A percentile compares a stretch with the other conserved stretches of the same genome.
Conservation (phyloP, 2,888 invertebrate genomes). For the Amphipyra berbera region DNA sequence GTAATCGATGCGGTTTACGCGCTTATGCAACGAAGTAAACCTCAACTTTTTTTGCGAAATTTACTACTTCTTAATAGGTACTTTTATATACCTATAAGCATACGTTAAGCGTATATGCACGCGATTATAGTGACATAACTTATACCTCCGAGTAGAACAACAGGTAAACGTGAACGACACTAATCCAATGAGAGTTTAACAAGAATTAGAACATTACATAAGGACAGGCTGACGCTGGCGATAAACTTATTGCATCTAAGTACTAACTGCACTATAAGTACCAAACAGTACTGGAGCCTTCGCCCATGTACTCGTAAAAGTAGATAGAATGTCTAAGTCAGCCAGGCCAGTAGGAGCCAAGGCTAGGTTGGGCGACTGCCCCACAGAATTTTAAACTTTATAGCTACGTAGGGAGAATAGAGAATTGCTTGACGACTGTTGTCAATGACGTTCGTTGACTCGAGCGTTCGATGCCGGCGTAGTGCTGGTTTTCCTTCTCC, state of each 20-base stretch:
- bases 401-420: conserved; percentile 55
- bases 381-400: conserved; percentile 71
- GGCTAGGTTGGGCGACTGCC: conserved; percentile 80
- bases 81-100: too few species aligned
- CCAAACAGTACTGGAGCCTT: conserved; percentile 82
- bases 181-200: conserved; percentile 75
- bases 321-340: conserved; percentile 90
- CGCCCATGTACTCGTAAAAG: conserved; percentile 88
- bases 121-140: conserved; percentile 36
- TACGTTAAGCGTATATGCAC: too few species aligned
- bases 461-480: conserved; percentile 87
- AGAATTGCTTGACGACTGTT: conserved; percentile 61
- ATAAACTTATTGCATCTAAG: conserved; percentile 75
- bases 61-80: conserved; percentile 19
- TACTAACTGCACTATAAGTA: conserved; percentile 76
- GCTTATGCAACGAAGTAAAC: conserved; percentile 19
- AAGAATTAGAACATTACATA: conserved; percentile 78
- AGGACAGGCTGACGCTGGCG: conserved; percentile 68
- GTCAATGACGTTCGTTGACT: conserved; percentile 90
- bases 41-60: conserved; percentile 40
- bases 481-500: conserved; percentile 89
- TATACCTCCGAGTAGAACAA: conserved; percentile 39
- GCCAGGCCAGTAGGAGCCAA: conserved; percentile 89
- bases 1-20: conserved; percentile 13
- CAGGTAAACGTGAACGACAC: conserved; percentile 42